Evolutionary conservation across 2,797 vertebrate genomes (phyloP).

Genomic region (Halcyon smyrnensis): DNA sequence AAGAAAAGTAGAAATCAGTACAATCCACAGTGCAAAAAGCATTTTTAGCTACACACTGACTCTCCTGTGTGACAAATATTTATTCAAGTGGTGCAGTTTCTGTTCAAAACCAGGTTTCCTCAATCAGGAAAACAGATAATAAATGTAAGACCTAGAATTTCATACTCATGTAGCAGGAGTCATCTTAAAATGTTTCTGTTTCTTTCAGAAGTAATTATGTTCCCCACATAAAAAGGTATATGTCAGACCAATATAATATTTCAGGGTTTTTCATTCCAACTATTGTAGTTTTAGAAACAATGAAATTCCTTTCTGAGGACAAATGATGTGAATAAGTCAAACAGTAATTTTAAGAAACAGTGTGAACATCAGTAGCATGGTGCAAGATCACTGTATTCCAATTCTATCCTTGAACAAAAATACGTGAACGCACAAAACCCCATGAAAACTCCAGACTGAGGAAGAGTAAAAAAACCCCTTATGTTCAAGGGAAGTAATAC

Average conservation of each 20-base stretch:
- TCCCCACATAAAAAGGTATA: background rate
- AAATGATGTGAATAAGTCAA: slow-evolving; percentile 57
- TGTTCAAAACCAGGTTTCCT: background rate
- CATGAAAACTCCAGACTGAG: background rate
- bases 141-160: slow-evolving; percentile 23
- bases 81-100: background rate
- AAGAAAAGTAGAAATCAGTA: background rate
- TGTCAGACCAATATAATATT: slow-evolving; percentile 14
- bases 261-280: slow-evolving; percentile 28
- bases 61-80: background rate
- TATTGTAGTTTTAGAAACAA: slow-evolving; percentile 30
- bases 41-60: background rate
- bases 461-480: background rate
- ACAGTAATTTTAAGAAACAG: background rate
- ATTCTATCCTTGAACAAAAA: background rate
- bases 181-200: slow-evolving; percentile 19
- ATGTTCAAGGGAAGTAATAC: background rate
- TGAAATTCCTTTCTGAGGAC: slow-evolving; percentile 33
- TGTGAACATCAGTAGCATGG: background rate
- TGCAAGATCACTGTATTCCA: background rate
- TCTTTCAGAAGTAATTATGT: slow-evolving; percentile 30
- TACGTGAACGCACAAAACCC: background rate
- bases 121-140: background rate
- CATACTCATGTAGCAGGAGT: background rate
- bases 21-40: background rate